Evolutionary conservation across 1,140 invertebrate species (phyloP), one percentile per base, ranked within the genome.

Genomic region (Zelostemma sp.): DNA sequence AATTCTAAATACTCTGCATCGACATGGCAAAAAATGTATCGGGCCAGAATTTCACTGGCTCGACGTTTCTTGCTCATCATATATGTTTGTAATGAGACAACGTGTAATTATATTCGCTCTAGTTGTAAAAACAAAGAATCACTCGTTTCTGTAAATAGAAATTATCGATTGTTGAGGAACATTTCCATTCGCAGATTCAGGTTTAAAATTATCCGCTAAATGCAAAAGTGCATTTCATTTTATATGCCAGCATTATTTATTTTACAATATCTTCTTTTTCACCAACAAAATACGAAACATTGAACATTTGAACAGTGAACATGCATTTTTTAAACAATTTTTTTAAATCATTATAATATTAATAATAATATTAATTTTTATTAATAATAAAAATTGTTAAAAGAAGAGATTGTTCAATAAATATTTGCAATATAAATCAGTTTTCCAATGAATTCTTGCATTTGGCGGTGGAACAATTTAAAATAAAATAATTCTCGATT

Each of bases 1-100:
- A 83, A 84, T 85, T 84, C 80, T 84, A 85, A 84, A 85, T 84
- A 75, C 61, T 80, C 77, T 77, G 68, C 77, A 77, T 81, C 76
- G 68, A 78, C 60, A 53, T 41, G 63, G 62, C 60, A 65, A 61
- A 68, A 66, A 70, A 59, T 56, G 67, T 58, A 66, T 58, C 64
- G 47, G 53, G 54, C 62, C 45, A 45, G 68, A 76, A 60, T 72
- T 71, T 78, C 74, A 59, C 66, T 59, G 75, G 72, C 73, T 77
- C 80, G 69, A 82, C 69, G 71, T 78, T 79, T 81, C 83, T 83
- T 83, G 75, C 80, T 82, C 81, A 82, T 79, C n/a, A 72, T 72
- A 72, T 58, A 25, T 25, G 21, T 25, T 25, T 80, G 71, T 82
- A 83, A 80, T 78, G 81, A 75, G 72, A 67, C 72, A 73, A 79